Conservation (phyloP, 2,113 vertebrate genomes). For the Bambusicola thoracicus region DNA sequence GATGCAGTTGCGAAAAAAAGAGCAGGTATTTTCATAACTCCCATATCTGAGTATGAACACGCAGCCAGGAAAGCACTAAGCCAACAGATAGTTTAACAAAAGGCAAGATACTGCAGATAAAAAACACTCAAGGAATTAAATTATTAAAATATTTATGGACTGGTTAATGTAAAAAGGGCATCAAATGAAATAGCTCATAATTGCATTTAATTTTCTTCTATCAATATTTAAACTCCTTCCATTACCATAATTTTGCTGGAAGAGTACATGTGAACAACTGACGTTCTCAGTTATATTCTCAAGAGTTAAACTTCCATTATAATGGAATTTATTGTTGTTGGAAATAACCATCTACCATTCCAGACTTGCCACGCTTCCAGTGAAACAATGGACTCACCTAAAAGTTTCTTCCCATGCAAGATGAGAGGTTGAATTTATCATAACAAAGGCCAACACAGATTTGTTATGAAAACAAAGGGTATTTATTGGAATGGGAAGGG, state of each 20-base stretch:
- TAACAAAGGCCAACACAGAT: neutral
- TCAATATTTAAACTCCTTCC: conserved; percentile 27
- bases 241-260: neutral
- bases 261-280: fast-evolving
- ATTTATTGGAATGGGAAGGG: neutral
- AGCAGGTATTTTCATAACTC: neutral
- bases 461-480: neutral
- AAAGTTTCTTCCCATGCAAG: neutral
- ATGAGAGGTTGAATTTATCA: neutral
- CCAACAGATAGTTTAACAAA: neutral
- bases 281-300: neutral
- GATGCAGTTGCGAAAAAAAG: neutral
- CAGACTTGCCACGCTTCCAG: fast-evolving
- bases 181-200: conserved; percentile 5
- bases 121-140: neutral
- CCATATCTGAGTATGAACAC: fast-evolving
- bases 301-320: neutral
- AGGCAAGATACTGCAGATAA: neutral
- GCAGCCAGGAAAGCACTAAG: neutral
- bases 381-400: neutral
- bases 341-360: neutral
- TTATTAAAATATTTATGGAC: conserved; percentile 45
- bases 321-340: neutral
- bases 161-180: neutral
- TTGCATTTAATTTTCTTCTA: conserved; percentile 33